phyloP scores from a whole-genome alignment of 2,113 vertebrate genomes.

The Micronycteris hirsuta region DNA sequence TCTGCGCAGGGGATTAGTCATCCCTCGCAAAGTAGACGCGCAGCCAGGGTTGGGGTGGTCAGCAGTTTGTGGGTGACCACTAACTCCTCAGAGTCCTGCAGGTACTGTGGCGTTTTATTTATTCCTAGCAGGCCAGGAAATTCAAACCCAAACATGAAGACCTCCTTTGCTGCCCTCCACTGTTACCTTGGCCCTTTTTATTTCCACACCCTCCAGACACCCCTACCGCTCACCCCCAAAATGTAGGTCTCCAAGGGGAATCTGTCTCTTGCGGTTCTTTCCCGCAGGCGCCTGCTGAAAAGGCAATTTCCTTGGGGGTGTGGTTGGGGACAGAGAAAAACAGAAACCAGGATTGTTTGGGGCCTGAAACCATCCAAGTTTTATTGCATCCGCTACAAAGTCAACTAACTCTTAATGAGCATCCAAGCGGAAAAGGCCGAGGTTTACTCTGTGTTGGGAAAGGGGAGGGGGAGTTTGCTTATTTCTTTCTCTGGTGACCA shows the following conservation, averaged over 20 bases:
- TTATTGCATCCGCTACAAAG: conserved; percentile 75
- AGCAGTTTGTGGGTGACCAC: not conserved
- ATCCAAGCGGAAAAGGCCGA: conserved; percentile 57
- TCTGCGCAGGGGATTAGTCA: not conserved
- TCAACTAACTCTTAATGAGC: conserved; percentile 71
- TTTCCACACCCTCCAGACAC: not conserved
- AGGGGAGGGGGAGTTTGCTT: not conserved
- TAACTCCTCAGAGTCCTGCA: not conserved
- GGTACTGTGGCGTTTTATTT: not conserved
- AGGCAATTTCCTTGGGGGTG: conserved; percentile 75
- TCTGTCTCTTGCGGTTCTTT: conserved; percentile 58
- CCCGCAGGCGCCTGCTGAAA: conserved; percentile 62
- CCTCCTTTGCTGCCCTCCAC: not conserved
- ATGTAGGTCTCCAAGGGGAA: not conserved
- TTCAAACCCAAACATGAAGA: not conserved
- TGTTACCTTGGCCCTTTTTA: conserved; percentile 17
- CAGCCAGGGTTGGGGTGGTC: not conserved
- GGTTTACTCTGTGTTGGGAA: conserved; percentile 14
- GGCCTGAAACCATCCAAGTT: conserved; percentile 62
- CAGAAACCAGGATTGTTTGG: conserved; percentile 71
- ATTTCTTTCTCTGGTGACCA: not conserved
- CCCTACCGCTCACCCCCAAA: not conserved
- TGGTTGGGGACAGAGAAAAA: conserved; percentile 59
- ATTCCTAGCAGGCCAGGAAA: not conserved
- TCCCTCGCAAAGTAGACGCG: not conserved